phyloP scores from a whole-genome alignment of 1,140 invertebrate species.

The Oppia nitens region DNA sequence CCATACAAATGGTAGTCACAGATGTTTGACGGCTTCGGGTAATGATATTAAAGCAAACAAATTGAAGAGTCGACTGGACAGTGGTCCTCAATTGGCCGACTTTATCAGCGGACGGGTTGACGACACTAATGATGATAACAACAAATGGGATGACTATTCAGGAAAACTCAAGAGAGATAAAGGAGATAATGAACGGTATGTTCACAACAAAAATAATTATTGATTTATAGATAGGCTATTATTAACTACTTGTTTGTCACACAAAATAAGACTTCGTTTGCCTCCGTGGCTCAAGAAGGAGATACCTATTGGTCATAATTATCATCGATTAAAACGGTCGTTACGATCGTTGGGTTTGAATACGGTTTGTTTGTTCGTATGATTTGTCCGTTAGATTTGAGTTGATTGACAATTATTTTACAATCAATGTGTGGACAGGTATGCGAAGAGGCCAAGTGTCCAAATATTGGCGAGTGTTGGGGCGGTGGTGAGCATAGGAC shows the following conservation, averaged over 20 bases:
- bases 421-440: slow-evolving; percentile 31
- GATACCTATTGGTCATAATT: slow-evolving; percentile 64
- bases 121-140: slow-evolving; percentile 26
- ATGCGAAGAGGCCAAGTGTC: slow-evolving; percentile 96
- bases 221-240: slow-evolving; percentile 5
- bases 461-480: slow-evolving; percentile 99
- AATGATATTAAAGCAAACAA: background rate
- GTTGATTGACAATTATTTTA: background rate
- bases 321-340: slow-evolving; percentile 60
- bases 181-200: slow-evolving; percentile 41
- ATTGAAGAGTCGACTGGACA: slow-evolving; percentile 1
- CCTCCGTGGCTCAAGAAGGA: slow-evolving; percentile 94
- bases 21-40: too few relatives aligned
- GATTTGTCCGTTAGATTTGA: background rate
- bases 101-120: slow-evolving; percentile 38
- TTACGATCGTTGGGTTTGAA: slow-evolving; percentile 72
- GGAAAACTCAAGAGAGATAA: slow-evolving; percentile 61
- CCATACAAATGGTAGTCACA: too few relatives aligned
- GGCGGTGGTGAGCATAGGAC: slow-evolving; percentile 44
- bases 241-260: too few relatives aligned
- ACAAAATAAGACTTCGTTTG: slow-evolving; percentile 59
- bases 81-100: slow-evolving; percentile 31
- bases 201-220: slow-evolving; percentile 2
- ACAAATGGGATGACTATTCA: slow-evolving; percentile 37
- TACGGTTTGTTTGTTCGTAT: slow-evolving; percentile 42